Percentiles rank a stretch among this genome's conserved stretches.
Conservation (phyloP, 2,888 invertebrate genomes). For the Standfussiana lucernea region DNA sequence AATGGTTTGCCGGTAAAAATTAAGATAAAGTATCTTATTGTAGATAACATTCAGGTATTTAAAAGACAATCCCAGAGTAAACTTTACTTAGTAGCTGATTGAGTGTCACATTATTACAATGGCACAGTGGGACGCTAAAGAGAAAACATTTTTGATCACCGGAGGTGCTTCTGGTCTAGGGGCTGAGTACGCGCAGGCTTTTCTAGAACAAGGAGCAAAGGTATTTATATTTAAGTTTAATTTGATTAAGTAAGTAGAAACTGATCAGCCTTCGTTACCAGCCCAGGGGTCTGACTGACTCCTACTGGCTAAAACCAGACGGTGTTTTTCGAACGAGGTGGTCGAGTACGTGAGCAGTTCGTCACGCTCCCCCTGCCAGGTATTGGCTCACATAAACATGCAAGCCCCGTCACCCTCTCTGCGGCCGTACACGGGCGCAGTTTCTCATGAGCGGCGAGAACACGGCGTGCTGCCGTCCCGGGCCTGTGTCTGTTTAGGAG, state of each 20-base stretch:
- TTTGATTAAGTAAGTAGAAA: background rate
- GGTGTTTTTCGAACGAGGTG: background rate
- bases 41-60: constrained; percentile 10
- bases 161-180: constrained; percentile 79
- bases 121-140: constrained; percentile 58
- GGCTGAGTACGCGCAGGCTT: constrained; percentile 71
- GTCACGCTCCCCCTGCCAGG: background rate
- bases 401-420: background rate
- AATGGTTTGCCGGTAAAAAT: background rate
- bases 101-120: constrained; percentile 3
- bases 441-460: background rate
- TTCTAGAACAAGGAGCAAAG: constrained; percentile 75
- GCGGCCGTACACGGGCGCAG: background rate
- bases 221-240: constrained; percentile 63
- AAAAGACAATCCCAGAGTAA: no score
- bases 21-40: background rate
- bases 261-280: background rate
- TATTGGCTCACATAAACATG: background rate
- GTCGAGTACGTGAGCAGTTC: background rate
- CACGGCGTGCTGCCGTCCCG: background rate
- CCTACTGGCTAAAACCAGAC: background rate
- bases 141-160: constrained; percentile 75
- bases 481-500: background rate
- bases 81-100: background rate
- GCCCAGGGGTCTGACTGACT: background rate